Evolutionary conservation across 2,797 vertebrate species (phyloP).

Genomic region (Bovichtus variegatus): DNA sequence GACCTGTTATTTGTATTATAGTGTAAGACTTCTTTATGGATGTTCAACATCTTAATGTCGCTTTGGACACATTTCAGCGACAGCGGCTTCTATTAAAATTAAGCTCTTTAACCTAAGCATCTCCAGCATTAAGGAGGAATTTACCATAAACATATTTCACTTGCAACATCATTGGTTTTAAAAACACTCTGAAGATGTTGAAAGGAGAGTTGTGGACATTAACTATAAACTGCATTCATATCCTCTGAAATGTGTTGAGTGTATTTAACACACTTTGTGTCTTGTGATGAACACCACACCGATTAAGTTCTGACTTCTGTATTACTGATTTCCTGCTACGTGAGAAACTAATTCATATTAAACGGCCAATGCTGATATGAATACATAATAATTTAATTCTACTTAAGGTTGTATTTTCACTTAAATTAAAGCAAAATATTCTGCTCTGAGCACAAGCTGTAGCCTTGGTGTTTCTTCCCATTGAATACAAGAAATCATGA

Average conservation of each 20-base stretch:
- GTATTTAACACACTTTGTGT: neutral
- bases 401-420: slow-evolving; percentile 10
- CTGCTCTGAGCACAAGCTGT: neutral
- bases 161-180: slow-evolving; percentile 9
- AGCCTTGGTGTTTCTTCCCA: slow-evolving; percentile 1
- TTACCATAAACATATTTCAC: neutral
- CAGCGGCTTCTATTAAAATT: slow-evolving; percentile 8
- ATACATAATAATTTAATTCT: slow-evolving; percentile 1
- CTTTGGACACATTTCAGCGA: slow-evolving; percentile 20
- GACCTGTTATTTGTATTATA: slow-evolving; percentile 47
- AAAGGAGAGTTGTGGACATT: slow-evolving; percentile 13
- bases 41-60: slow-evolving; percentile 18
- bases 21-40: slow-evolving; percentile 30
- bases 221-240: slow-evolving; percentile 7
- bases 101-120: neutral
- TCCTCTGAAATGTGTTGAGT: neutral
- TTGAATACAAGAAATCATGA: neutral
- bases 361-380: neutral
- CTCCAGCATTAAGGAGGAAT: neutral
- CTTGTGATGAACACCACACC: neutral
- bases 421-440: slow-evolving; percentile 1
- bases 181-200: slow-evolving; percentile 13
- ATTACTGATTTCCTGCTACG: slow-evolving; percentile 18
- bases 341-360: slow-evolving; percentile 8
- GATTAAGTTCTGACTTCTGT: neutral